These are phyloP conservation scores for Helicoverpa assulta DNA, from an alignment of 2,888 invertebrate species.

Conservation along the genomic window DNA sequence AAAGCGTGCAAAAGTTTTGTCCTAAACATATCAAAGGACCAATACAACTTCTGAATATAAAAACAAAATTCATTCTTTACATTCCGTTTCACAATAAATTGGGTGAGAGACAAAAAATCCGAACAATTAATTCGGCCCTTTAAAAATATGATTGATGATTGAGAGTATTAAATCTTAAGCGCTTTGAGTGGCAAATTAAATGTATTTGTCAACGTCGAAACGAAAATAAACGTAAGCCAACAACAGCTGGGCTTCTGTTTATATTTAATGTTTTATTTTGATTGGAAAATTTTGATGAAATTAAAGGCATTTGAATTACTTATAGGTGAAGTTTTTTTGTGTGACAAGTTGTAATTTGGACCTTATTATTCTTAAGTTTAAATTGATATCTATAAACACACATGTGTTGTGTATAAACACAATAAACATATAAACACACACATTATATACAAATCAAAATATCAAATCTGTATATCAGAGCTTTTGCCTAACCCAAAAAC, in stretches of 20 bases:
- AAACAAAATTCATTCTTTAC: background rate
- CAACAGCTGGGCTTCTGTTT: conserved; percentile 40
- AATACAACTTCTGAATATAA: conserved; percentile 12
- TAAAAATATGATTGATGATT: conserved; percentile 58
- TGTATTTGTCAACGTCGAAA: conserved; percentile 54
- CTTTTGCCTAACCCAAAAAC: no score
- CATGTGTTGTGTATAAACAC: no score
- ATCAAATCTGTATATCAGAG: no score
- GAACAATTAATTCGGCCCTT: conserved; percentile 34
- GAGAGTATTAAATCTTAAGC: conserved; percentile 56
- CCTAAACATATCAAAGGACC: background rate
- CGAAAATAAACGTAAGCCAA: conserved; percentile 46
- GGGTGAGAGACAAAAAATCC: conserved; percentile 14
- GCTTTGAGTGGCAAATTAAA: conserved; percentile 56
- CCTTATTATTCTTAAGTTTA: no score
- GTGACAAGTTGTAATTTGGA: no score
- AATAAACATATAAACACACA: no score
- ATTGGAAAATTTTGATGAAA: conserved; percentile 22
- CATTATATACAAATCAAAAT: no score
- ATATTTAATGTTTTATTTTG: conserved; percentile 47
- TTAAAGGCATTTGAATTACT: background rate
- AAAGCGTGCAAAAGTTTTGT: background rate
- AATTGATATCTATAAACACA: no score
- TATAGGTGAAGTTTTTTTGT: no score
- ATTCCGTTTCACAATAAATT: conserved; percentile 30